Base-by-base conservation (phyloP, 2,888 invertebrate genomes). In the Baccha elongata region DNA sequence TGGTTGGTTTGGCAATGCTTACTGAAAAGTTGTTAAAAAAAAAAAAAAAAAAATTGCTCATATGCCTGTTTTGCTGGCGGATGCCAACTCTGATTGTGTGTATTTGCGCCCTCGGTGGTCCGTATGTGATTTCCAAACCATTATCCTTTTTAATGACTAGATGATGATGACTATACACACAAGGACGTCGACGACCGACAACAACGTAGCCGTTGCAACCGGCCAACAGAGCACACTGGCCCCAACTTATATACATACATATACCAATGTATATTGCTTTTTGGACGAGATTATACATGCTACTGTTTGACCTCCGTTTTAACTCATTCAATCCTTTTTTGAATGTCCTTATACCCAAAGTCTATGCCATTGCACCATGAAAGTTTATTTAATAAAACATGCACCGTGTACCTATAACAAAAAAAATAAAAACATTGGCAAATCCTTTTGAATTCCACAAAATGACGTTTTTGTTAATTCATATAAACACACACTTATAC, bases 101-200 rank as follows among this genome's bases (percentile, higher is more conserved):
- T 37, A 15, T 46, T 19, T 68, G 48, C 55, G 67, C 79, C 73
- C 62, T 80, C 40, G 68, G 62, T 73, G 69, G 55, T 74, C 48
- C 71, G 64, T 71, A 67, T 81, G 81, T 75, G 81, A 81, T 81
- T 75, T 81, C 75, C 71, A 81, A 81, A 53, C 81, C 75, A 75
- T 75, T 81, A 81, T 81, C 81, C 71, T 65, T 81, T 81, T 75
- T 81, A 81, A 81, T 81, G 81, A 81, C 81, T 81, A 81, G 75
- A 81, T 60, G 81, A 75, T 81, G 80, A 81, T 81, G 75, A 75
- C 69, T 74, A 55, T 64, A 53, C 8, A 23, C 13, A 37, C 13
- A 55, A 13, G 13, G 55, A 37, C 10, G 7, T 4, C 13, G 21
- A 21, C 23, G 11, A 40, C 5, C 11, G 15, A 21, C 6, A 32